Evolutionary conservation across 2,113 vertebrate genomes (phyloP), one percentile per base, ranked within the genome.

Genomic region (Smithornis capensis): DNA sequence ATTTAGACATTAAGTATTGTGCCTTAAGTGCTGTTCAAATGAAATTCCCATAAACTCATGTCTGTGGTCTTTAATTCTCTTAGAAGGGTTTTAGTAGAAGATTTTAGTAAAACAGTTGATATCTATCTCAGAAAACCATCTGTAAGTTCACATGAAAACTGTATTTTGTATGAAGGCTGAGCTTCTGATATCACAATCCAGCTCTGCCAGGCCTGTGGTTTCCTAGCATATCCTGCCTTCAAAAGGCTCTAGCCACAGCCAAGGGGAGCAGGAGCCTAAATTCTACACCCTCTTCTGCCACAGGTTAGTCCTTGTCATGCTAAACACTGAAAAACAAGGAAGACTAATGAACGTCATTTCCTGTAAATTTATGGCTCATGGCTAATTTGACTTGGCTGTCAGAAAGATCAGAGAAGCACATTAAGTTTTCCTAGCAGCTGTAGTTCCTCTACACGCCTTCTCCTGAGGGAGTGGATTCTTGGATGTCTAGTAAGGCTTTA

Each of bases 321-420:
- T 83, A 31, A 86, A 59, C 33, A 40, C 25, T 63, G 68, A 86
- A 93, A 95, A 88, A 50, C 50, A 80, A 90, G 68, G 19, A 90
- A 80, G 50, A 90, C 6, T 88, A 92, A 93, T 55, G 37, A 90
- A 24, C 25, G 64, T 88, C 15, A 80, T 93, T 96, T 95, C 75
- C 71, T 86, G 45, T 24, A 76, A 92, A 83, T 90, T 94, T 93
- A 93, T 93, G 88, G 71, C n/a, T 94, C 6, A 0, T 77, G 59
- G 63, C 18, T 95, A 96, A 95, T 93, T 80, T 67, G n/a, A 60
- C 90, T 92, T 95, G 67, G 47, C 45, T 88, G 59, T 22, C 49
- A 75, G 53, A 19, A 87, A 88, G 75, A 87, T 14, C 25, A 83
- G 90, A 91, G 70, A 79, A 42, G 9, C 70, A 85, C 18, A 25